Base-by-base conservation (phyloP, 2,888 invertebrate species). In the Xestia c-nigrum region DNA sequence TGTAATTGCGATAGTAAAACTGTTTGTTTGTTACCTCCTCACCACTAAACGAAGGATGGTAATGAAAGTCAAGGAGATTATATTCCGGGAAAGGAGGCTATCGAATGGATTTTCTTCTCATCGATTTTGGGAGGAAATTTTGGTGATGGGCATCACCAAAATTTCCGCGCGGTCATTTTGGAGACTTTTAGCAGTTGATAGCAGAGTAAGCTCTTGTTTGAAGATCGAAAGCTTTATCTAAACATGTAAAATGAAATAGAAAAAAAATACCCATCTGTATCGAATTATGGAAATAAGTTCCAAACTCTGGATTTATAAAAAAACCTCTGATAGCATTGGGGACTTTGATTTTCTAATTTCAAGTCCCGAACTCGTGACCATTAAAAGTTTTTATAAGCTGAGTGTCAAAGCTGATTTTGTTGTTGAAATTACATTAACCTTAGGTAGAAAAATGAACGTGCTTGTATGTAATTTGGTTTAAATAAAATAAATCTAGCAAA, bases 291-390 rank as follows among this genome's bases (percentile, higher is more conserved):
- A 69, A 81, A 87, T 86, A 83, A 83, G 38, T 76, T 78, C 59
- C n/a, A 66, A 87, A 84, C 77, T 88, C 7, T 6, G 21, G 31
- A 72, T 81, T 78, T 84, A 80, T 85, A 84, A 88, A 86, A 12
- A 72, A 86, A 66, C 50, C 76, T 46, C 73, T 81, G 74, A 75
- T 72, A 84, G 88, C 87, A 86, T 80, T 79, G 57, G 59, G 80
- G 80, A 87, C 65, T 90, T 89, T 89, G 89, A 89, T 90, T 89
- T 88, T 86, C 73, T 87, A 83, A 90, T 90, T 87, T 85, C 72
- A 77, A 85, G 81, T 87, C 73, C 64, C 70, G 66, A 86, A 87
- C 81, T 88, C 78, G 80, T 74, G 73, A 83, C 86, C 87, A 87
- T 90, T 87, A 87, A 90, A 91, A 91, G 88, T 90, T 91, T 77